Base-by-base conservation (phyloP, 2,797 vertebrate species). In the Lates japonicus region DNA sequence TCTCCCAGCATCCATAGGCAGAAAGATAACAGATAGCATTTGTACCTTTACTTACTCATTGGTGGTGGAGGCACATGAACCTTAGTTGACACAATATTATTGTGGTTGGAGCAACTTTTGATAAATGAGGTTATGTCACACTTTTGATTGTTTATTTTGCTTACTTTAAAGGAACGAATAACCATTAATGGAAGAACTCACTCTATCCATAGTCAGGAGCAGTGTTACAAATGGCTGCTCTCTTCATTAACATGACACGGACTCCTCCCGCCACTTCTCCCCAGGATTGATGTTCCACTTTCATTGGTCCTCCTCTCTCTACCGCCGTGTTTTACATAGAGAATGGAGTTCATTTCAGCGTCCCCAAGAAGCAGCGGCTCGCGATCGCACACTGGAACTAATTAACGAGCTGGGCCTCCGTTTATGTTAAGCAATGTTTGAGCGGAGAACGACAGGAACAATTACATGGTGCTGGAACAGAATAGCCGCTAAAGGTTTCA, bases 211-310 rank as follows among this genome's bases (percentile, higher is more conserved):
- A 62, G 70, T 79, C 76, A 70, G 81, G 84, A 82, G 63, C 75
- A 68, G 71, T 22, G 81, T 61, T 84, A 66, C 79, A 69, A 76
- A 51, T 60, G 72, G 82, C 76, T 48, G 74, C 73, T 85, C 85
- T 84, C 83, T 87, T 86, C 76, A 85, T 92, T 92, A 92, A 88
- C 75, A 17, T 86, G 87, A 93, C 91, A 89, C 42, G 65, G 86
- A 59, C 79, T 90, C 74, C 80, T 70, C 82, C 83, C 62, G 20
- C 70, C 39, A 39, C 39, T n/a, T n/a, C 44, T 85, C 78, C 73
- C 70, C 79, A 75, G 80, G 88, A 94, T 94, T 92, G 88, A 92
- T 92, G 91, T 72, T 92, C 84, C 57, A 89, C 93, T 94, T 90
- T 91, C 88, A 78, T 87, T 91, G 62, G 70, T 81, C 81, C 76